Evolutionary conservation across 1,140 invertebrate species (phyloP).

Genomic region (Cydia splendana): DNA sequence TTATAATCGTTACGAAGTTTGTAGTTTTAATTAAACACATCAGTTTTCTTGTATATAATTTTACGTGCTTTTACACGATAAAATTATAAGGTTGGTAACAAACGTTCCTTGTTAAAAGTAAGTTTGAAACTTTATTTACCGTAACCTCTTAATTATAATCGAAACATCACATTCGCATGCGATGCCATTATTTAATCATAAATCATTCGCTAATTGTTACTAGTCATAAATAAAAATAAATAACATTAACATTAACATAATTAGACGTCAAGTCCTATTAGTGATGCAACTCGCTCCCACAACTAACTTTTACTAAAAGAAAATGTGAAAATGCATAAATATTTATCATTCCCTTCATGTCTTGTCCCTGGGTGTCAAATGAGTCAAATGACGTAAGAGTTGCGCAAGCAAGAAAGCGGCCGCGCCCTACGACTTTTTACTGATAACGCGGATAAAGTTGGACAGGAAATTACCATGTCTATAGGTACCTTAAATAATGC

Average conservation of each 20-base stretch:
- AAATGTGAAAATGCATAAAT: constrained; percentile 29
- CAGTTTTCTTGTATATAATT: not conserved
- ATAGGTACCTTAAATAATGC: constrained; percentile 1
- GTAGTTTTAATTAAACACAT: not conserved
- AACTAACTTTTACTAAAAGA: constrained; percentile 17
- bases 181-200: not conserved
- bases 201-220: constrained; percentile 18
- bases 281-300: constrained; percentile 14
- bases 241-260: not conserved
- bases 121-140: not conserved
- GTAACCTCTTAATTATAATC: constrained; percentile 2
- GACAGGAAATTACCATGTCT: constrained; percentile 11
- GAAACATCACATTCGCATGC: not conserved
- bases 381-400: constrained; percentile 21
- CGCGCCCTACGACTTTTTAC: constrained; percentile 19
- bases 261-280: not conserved
- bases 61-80: not conserved
- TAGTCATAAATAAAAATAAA: constrained; percentile 16
- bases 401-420: constrained; percentile 23
- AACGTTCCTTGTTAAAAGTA: not conserved
- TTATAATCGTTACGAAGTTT: not conserved
- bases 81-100: not conserved
- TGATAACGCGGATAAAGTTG: constrained; percentile 2
- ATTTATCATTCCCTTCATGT: not conserved
- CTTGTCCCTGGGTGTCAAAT: constrained; percentile 7